Percentiles rank a stretch among this genome's conserved stretches.
Evolutionary conservation across 2,888 invertebrate genomes (phyloP).

Genomic region (Pilophorus perplexus): DNA sequence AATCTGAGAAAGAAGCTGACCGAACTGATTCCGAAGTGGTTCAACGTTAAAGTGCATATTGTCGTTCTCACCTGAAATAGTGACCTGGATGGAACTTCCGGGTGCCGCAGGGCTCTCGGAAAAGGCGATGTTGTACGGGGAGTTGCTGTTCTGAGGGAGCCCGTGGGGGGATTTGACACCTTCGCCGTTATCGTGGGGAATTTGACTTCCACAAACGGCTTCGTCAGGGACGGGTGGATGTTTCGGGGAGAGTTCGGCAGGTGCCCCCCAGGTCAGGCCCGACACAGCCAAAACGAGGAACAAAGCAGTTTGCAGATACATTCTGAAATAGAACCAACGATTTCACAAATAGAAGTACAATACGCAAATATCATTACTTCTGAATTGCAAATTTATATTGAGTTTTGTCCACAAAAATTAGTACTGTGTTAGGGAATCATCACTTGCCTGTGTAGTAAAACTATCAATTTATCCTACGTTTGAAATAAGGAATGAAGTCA

Average conservation of each 20-base stretch:
- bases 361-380: too few relatives aligned
- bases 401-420: too few relatives aligned
- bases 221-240: neutral
- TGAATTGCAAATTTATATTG: too few relatives aligned
- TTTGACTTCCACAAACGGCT: too few relatives aligned
- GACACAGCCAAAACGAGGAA: neutral
- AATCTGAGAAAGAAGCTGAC: too few relatives aligned
- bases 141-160: neutral
- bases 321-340: neutral
- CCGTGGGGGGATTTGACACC: neutral
- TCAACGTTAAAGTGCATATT: too few relatives aligned
- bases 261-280: neutral
- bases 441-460: too few relatives aligned
- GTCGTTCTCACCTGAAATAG: constrained; percentile 16
- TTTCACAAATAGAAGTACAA: too few relatives aligned
- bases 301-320: neutral
- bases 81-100: neutral
- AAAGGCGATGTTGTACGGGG: constrained; percentile 5
- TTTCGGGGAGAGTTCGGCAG: neutral
- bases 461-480: neutral
- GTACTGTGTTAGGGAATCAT: too few relatives aligned
- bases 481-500: neutral
- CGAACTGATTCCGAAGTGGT: too few relatives aligned
- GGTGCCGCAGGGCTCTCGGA: neutral
- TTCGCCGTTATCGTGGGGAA: too few relatives aligned